A percentile compares a stretch with the other conserved stretches of the same genome.
phyloP scores from a whole-genome alignment of 1,140 invertebrate genomes.

The Teleopsis dalmanni region DNA sequence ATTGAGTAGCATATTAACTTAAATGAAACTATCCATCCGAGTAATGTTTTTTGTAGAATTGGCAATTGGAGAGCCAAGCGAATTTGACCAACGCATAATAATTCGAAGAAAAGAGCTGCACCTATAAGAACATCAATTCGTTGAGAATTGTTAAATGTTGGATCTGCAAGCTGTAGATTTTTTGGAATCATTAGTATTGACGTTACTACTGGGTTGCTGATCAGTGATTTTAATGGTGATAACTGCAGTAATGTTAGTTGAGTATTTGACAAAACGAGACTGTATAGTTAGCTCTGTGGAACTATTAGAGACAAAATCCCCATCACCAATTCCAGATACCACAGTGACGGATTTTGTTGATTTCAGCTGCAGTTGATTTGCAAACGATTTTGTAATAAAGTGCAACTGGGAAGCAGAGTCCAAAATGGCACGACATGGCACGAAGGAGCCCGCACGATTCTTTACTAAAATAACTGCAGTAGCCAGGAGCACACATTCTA shows the following conservation, averaged over 20 bases:
- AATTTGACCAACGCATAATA: constrained; percentile 8
- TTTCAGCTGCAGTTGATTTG: not conserved
- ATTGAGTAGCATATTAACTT: not conserved
- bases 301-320: not conserved
- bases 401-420: constrained; percentile 6
- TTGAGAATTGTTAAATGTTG: not conserved
- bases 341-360: not conserved
- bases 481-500: not conserved
- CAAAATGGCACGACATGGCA: constrained; percentile 1
- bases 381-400: not conserved
- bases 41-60: constrained; percentile 10
- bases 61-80: not conserved
- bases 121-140: constrained; percentile 2
- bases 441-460: not conserved
- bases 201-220: not conserved
- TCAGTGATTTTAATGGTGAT: not conserved
- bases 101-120: constrained; percentile 1
- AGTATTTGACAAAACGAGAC: not conserved
- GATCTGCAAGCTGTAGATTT: not conserved
- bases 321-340: not conserved
- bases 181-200: not conserved
- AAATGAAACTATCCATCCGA: constrained; percentile 12
- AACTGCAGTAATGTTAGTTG: not conserved
- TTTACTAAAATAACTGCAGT: constrained; percentile 2
- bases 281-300: not conserved